A percentile compares a stretch with the other conserved stretches of the same genome.
phyloP scores from a whole-genome alignment of 2,797 vertebrate genomes.

The Catharus ustulatus region DNA sequence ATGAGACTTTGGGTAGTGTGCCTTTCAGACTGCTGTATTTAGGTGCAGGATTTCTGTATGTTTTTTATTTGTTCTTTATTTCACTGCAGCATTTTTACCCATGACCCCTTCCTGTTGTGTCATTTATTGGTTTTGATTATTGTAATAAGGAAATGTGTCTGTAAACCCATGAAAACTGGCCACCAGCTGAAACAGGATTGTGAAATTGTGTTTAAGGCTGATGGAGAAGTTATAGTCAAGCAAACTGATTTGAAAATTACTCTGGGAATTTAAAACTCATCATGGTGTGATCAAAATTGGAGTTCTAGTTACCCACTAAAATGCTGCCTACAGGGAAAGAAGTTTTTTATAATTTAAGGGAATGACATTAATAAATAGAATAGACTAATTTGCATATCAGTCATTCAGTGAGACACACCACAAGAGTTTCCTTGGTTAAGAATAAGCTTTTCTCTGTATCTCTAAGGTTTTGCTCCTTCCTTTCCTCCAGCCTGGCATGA shows the following conservation, averaged over 20 bases:
- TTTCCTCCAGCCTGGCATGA: background rate
- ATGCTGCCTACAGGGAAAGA: background rate
- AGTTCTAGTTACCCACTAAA: background rate
- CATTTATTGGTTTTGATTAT: background rate
- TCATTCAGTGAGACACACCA: background rate
- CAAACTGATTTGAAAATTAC: background rate
- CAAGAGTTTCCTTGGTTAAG: background rate
- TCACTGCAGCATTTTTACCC: background rate
- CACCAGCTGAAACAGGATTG: background rate
- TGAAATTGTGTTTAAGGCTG: background rate
- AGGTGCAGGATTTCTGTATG: rapidly evolving
- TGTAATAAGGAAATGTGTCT: background rate
- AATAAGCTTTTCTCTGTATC: background rate
- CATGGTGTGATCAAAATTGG: background rate
- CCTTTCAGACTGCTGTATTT: background rate
- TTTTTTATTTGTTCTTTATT: background rate
- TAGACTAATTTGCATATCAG: background rate
- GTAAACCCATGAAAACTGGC: background rate
- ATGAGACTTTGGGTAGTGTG: background rate
- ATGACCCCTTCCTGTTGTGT: background rate
- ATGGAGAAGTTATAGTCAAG: background rate
- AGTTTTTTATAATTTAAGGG: background rate
- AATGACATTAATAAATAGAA: background rate
- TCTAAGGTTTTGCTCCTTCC: background rate
- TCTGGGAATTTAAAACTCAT: background rate